Conservation (phyloP, 2,888 invertebrate species). For the Cephus pulcher region DNA sequence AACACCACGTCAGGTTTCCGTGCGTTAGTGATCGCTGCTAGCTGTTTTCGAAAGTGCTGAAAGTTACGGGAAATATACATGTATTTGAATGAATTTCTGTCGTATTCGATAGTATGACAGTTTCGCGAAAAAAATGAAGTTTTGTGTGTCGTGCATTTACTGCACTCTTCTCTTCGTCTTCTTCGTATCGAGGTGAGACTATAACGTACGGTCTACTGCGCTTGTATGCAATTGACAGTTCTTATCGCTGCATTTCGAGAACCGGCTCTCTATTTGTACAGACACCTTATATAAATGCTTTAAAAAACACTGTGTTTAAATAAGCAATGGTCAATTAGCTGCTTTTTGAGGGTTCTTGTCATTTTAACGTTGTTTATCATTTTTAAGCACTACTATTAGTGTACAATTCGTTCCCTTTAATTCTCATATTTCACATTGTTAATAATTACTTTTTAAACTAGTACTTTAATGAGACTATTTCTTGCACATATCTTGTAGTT, state of each 20-base stretch:
- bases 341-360: neutral
- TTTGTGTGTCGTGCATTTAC: slow-evolving; percentile 71
- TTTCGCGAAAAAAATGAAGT: slow-evolving; percentile 70
- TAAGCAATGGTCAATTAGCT: neutral
- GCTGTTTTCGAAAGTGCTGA: neutral
- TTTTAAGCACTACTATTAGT: neutral
- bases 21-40: slow-evolving; percentile 17
- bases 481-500: neutral
- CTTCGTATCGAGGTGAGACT: slow-evolving; percentile 71
- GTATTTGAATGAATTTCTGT: neutral
- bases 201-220: slow-evolving; percentile 21
- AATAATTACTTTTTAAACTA: neutral
- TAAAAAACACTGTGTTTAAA: neutral
- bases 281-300: neutral
- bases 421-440: neutral
- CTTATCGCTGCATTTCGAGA: neutral
- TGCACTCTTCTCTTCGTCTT: slow-evolving; percentile 74
- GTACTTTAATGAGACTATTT: neutral
- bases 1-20: slow-evolving; percentile 44
- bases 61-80: slow-evolving; percentile 6
- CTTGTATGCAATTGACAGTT: neutral
- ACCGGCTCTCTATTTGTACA: neutral
- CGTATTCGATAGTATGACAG: slow-evolving; percentile 31
- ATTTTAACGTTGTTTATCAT: neutral
- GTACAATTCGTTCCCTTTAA: neutral